Conservation (phyloP, 2,113 vertebrate genomes). For the Ellobius talpinus region DNA sequence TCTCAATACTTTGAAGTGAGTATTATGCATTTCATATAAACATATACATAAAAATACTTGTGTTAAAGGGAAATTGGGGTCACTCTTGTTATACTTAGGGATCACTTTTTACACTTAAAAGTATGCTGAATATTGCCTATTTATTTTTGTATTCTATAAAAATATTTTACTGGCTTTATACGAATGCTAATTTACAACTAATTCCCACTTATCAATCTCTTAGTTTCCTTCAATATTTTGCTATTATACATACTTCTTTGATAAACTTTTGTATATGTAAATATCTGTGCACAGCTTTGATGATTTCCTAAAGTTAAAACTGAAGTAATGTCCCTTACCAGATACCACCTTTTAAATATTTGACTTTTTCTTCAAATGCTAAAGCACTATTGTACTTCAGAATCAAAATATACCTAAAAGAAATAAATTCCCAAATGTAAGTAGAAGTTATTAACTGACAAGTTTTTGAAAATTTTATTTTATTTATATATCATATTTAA, state of each 20-base stretch:
- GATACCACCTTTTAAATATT: neutral
- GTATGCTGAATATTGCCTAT: conserved; percentile 53
- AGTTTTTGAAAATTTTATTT: neutral
- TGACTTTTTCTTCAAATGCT: conserved; percentile 9
- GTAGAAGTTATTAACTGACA: neutral
- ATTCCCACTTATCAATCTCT: conserved; percentile 46
- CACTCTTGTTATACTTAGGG: conserved; percentile 44
- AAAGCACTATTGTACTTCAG: neutral
- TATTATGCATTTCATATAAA: neutral
- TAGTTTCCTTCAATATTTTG: conserved; percentile 36
- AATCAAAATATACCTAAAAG: neutral
- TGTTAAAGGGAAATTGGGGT: conserved; percentile 66
- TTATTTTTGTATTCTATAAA: conserved; percentile 63
- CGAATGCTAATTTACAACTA: conserved; percentile 71
- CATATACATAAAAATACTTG: neutral
- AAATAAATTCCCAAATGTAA: conserved; percentile 9
- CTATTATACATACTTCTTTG: conserved; percentile 53
- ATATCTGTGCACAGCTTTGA: conserved; percentile 33
- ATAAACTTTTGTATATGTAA: conserved; percentile 60
- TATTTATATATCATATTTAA: neutral
- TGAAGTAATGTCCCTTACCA: neutral
- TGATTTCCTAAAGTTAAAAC: conserved; percentile 14
- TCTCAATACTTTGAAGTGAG: conserved; percentile 55
- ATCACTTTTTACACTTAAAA: conserved; percentile 31
- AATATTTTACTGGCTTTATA: conserved; percentile 26